These are phyloP conservation scores for Gryllus longicercus DNA, from an alignment of 2,888 invertebrate species.

Conservation along the genomic window DNA sequence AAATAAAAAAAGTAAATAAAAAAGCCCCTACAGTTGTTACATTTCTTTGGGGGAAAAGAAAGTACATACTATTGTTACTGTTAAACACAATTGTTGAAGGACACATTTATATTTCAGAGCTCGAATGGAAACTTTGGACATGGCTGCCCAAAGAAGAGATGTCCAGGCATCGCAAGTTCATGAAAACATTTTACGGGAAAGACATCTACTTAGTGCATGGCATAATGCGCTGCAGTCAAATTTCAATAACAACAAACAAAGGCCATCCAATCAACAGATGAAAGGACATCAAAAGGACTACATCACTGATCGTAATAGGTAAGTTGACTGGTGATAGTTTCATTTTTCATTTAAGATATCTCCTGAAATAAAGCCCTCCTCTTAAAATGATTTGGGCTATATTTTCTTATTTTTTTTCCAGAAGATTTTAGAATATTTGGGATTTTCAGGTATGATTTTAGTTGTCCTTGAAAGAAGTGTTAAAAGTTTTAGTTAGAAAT, in stretches of 20 bases:
- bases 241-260: conserved; percentile 27
- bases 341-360: not conserved
- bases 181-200: conserved; percentile 40
- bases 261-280: not conserved
- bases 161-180: conserved; percentile 45
- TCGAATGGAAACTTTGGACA: conserved; percentile 43
- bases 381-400: not conserved
- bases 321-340: not conserved
- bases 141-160: conserved; percentile 48
- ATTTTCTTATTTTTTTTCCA: conserved; percentile 6
- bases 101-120: conserved; percentile 33
- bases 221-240: conserved; percentile 44
- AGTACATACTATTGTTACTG: too few relatives aligned
- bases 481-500: too few relatives aligned
- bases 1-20: too few relatives aligned
- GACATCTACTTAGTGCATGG: conserved; percentile 48
- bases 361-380: not conserved
- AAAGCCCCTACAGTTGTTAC: too few relatives aligned
- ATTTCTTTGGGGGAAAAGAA: too few relatives aligned
- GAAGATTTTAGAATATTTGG: conserved; percentile 3
- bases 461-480: too few relatives aligned
- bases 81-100: too few relatives aligned
- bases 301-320: not conserved
- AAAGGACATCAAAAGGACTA: conserved; percentile 1
- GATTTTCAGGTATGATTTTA: not conserved